Evolutionary conservation across 2,797 vertebrate species (phyloP).

Genomic region (Silurus aristotelis): DNA sequence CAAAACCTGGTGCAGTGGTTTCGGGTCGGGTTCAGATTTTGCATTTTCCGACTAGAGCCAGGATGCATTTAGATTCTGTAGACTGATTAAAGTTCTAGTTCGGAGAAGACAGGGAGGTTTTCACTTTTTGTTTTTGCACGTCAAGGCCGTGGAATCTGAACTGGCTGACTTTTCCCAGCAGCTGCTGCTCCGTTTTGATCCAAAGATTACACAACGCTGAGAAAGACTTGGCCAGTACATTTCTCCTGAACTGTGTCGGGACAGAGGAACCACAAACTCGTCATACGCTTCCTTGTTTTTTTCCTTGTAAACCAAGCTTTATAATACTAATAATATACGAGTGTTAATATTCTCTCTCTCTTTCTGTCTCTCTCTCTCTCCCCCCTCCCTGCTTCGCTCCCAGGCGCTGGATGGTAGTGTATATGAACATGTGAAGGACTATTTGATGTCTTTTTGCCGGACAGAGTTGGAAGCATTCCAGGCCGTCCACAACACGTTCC

Average conservation of each 20-base stretch:
- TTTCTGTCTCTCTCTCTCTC: constrained; percentile 18
- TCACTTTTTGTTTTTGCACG: constrained; percentile 52
- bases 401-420: constrained; percentile 92
- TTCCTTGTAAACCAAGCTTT: neutral
- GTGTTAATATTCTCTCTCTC: neutral
- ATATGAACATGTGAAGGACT: constrained; percentile 95
- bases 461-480: constrained; percentile 93
- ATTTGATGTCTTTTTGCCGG: constrained; percentile 91
- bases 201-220: constrained; percentile 45
- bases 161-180: constrained; percentile 68
- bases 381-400: neutral
- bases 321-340: neutral
- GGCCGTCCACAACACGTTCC: constrained; percentile 93
- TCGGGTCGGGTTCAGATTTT: neutral
- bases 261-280: constrained; percentile 7
- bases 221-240: constrained; percentile 35
- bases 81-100: neutral
- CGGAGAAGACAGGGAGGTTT: constrained; percentile 40
- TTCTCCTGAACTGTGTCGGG: constrained; percentile 8
- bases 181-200: constrained; percentile 59
- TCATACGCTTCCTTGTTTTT: neutral
- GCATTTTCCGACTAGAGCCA: neutral
- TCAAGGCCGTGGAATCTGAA: constrained; percentile 66
- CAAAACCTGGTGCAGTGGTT: neutral
- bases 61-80: neutral